Evolutionary conservation across 2,888 invertebrate genomes (phyloP).

Genomic region (Drosophila multiciliata): DNA sequence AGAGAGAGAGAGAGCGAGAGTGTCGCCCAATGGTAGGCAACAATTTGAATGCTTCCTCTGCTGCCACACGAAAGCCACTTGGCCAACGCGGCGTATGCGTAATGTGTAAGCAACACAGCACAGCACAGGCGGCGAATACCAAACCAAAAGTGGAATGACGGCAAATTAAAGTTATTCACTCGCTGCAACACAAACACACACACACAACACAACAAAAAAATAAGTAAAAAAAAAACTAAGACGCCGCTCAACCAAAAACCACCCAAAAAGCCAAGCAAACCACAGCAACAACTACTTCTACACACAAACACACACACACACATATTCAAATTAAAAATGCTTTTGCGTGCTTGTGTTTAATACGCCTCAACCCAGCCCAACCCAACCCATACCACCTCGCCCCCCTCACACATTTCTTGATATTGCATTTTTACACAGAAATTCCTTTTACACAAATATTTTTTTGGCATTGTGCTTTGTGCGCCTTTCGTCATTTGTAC

Average conservation of each 20-base stretch:
- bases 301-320: slow-evolving; percentile 21
- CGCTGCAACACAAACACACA: slow-evolving; percentile 13
- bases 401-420: neutral
- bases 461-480: slow-evolving; percentile 21
- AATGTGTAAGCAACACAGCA: slow-evolving; percentile 44
- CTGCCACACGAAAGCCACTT: slow-evolving; percentile 6
- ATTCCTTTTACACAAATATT: slow-evolving; percentile 33
- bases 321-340: slow-evolving; percentile 44
- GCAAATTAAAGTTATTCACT: slow-evolving; percentile 65
- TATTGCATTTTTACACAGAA: slow-evolving; percentile 36
- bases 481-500: slow-evolving; percentile 13
- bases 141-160: slow-evolving; percentile 61
- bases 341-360: slow-evolving; percentile 46
- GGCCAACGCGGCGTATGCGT: slow-evolving; percentile 70
- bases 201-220: neutral
- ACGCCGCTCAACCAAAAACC: slow-evolving; percentile 31
- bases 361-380: slow-evolving; percentile 13
- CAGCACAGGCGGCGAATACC: slow-evolving; percentile 40
- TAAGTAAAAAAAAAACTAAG: slow-evolving; percentile 2
- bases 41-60: slow-evolving; percentile 43
- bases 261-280: slow-evolving; percentile 14
- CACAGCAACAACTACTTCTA: slow-evolving; percentile 13
- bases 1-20: neutral
- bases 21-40: slow-evolving; percentile 63
- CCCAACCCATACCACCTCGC: neutral